phyloP scores from a whole-genome alignment of 2,113 vertebrate genomes.

The Haemorhous mexicanus region DNA sequence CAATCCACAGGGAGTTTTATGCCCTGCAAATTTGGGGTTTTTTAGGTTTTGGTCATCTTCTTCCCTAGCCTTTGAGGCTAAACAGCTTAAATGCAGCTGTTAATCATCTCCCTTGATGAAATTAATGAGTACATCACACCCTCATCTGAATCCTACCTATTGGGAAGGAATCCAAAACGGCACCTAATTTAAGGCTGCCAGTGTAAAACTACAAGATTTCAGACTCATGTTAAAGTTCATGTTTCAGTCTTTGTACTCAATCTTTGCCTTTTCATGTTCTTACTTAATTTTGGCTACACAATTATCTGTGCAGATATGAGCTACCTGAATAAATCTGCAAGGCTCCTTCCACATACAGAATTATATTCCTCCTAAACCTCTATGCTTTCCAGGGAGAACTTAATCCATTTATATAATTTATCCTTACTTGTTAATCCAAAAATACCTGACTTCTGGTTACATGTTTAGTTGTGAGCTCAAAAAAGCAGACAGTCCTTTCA shows the following conservation, averaged over 20 bases:
- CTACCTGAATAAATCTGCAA: not conserved
- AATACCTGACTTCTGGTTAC: not conserved
- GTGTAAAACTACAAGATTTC: not conserved
- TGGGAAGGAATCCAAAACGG: not conserved
- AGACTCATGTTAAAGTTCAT: not conserved
- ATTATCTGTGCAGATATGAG: not conserved
- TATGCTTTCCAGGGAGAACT: not conserved
- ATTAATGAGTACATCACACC: not conserved
- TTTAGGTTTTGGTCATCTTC: not conserved
- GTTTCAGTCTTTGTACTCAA: not conserved
- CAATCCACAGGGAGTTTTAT: not conserved
- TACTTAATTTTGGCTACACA: not conserved
- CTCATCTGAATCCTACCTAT: not conserved
- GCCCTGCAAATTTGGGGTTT: not conserved
- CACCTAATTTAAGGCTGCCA: not conserved
- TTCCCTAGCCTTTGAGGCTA: not conserved
- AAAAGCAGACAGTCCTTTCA: not conserved
- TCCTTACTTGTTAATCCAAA: not conserved
- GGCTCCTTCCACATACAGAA: not conserved
- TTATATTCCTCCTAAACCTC: not conserved
- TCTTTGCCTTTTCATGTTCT: not conserved
- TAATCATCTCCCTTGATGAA: not conserved
- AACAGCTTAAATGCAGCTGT: not conserved
- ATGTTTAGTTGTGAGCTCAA: not conserved
- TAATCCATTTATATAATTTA: not conserved